Evolutionary conservation across 2,797 vertebrate species (phyloP).

Genomic region (Hydrolagus colliei): DNA sequence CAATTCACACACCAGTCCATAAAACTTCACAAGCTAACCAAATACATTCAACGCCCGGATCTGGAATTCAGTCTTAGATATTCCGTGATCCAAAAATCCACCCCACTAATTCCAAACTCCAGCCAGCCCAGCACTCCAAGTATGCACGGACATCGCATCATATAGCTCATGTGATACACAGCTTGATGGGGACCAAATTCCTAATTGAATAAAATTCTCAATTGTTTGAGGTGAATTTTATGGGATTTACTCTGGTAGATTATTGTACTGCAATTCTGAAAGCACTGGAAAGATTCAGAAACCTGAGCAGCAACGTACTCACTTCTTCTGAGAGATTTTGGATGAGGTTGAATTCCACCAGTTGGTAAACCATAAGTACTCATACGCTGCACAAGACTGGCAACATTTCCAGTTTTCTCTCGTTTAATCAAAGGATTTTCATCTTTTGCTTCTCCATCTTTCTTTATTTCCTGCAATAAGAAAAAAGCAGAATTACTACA

Average conservation of each 20-base stretch:
- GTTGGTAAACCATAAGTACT: slow-evolving; percentile 81
- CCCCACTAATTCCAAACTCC: too few relatives aligned
- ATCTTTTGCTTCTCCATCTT: slow-evolving; percentile 72
- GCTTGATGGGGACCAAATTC: too few relatives aligned
- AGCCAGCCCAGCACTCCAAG: too few relatives aligned
- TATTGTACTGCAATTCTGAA: background rate
- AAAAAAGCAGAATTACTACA: background rate
- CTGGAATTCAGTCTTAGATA: too few relatives aligned
- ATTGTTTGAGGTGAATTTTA: too few relatives aligned
- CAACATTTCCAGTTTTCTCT: slow-evolving; percentile 81
- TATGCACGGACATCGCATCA: too few relatives aligned
- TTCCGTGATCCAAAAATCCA: too few relatives aligned
- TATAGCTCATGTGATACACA: too few relatives aligned
- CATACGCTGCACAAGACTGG: slow-evolving; percentile 87
- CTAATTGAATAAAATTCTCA: too few relatives aligned
- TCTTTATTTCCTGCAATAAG: slow-evolving; percentile 74
- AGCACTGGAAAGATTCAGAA: background rate
- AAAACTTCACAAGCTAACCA: too few relatives aligned
- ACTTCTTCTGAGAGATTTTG: slow-evolving; percentile 66
- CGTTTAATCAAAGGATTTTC: slow-evolving; percentile 56
- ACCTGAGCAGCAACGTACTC: slow-evolving; percentile 39
- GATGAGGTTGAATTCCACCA: slow-evolving; percentile 75
- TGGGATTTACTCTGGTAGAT: background rate
- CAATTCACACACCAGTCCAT: too few relatives aligned
- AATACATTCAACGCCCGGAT: too few relatives aligned